Percentiles rank a stretch among this genome's conserved stretches.
Evolutionary conservation across 2,797 vertebrate species (phyloP).

Genomic region (Poeciliopsis infans): DNA sequence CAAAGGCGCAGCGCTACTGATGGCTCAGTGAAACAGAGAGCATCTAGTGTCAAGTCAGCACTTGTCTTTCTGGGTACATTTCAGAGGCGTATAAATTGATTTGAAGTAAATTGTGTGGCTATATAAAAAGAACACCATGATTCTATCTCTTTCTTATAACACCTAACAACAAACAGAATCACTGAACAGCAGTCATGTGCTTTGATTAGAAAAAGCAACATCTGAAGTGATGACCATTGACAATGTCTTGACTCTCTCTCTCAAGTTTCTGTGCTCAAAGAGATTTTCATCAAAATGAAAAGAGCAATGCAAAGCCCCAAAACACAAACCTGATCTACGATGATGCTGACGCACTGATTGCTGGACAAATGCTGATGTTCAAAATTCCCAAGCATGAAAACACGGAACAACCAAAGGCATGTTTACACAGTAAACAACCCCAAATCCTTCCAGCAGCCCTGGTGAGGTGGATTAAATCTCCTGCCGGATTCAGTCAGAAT

Average conservation of each 20-base stretch:
- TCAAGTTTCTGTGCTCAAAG: not conserved
- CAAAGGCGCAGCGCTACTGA: not conserved
- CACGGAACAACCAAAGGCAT: slow-evolving; percentile 8
- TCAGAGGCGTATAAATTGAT: not conserved
- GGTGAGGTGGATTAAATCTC: slow-evolving; percentile 37
- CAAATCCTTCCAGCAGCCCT: slow-evolving; percentile 23
- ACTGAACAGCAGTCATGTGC: not conserved
- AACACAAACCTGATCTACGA: not conserved
- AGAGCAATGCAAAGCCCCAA: not conserved
- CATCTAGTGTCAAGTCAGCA: not conserved
- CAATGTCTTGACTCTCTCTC: not conserved
- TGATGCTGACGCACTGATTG: not conserved
- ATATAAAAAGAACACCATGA: not conserved
- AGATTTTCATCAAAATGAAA: not conserved
- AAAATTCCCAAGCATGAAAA: not conserved
- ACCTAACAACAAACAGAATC: not conserved
- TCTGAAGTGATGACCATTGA: not conserved
- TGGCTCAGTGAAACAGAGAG: not conserved
- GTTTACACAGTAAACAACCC: slow-evolving; percentile 32
- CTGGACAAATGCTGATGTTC: not conserved
- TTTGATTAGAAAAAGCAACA: not conserved
- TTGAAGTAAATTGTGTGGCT: not conserved
- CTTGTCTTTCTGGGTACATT: not conserved
- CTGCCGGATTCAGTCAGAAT: slow-evolving; percentile 32
- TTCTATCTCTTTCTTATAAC: not conserved